Evolutionary conservation across 2,797 vertebrate species (phyloP), one percentile per base, ranked within the genome.

Genomic region (Diglossa cyanea): DNA sequence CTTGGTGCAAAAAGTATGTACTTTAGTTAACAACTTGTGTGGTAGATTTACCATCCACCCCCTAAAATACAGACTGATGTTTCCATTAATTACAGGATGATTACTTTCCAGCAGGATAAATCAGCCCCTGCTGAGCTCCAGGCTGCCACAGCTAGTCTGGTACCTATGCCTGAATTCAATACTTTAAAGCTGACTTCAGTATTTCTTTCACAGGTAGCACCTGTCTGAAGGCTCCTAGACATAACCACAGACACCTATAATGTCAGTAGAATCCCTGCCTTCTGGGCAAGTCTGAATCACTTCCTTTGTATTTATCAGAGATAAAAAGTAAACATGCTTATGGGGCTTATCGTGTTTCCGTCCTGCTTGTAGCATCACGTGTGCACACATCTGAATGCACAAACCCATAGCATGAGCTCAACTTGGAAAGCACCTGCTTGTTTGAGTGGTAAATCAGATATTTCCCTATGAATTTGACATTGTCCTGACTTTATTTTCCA

Each of bases 81-180:
- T 89, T 92, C 83, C 40, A 48, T 78, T 92, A 96, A 93, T 94
- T 89, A 76, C 30, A 33, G 17, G 15, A 66, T 79, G 71, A 85
- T 82, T 94, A 73, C 60, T 91, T 93, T 89, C 19, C 74, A 82
- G 61, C 53, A 87, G 84, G 78, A 73, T 79, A 77, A 85, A 74
- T 78, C 80, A 77, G 71, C 48, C 25, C 75, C 81, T 91, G 78
- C 93, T 91, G 78, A 89, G 93, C 86, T 91, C 48, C 81, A 76
- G 60, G 55, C 61, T 95, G 85, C 67, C 39, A 17, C 24, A 67
- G 51, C 57, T 67, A 70, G 55, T 63, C 44, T 81, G 85, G 60
- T 87, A 79, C 67, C 53, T 70, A 1, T 79, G 78, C 19, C 30
- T 85, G 55, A 82, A 79, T 87, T 73, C 57, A 77, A 13, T 73